Conservation (phyloP, 2,888 invertebrate species). For the Acanthosepion lycidas region DNA sequence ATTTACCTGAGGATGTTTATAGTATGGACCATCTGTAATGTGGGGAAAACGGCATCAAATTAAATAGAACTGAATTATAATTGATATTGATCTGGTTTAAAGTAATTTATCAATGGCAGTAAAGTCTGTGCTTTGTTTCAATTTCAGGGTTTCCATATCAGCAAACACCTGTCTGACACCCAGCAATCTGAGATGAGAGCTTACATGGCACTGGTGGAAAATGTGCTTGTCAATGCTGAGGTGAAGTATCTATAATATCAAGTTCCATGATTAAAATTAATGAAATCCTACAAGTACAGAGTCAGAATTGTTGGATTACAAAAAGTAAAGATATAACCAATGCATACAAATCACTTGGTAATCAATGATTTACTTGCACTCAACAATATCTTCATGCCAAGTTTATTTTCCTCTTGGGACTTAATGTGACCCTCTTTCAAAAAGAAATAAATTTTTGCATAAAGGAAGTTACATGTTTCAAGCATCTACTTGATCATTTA, state of each 20-base stretch:
- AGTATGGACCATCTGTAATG: too few relatives aligned
- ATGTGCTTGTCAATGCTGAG: constrained; percentile 92
- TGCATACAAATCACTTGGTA: background rate
- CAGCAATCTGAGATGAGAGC: constrained; percentile 94
- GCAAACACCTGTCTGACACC: constrained; percentile 82
- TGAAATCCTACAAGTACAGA: background rate
- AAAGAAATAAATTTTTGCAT: too few relatives aligned
- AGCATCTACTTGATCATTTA: too few relatives aligned
- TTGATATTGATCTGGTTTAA: background rate
- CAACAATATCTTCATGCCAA: too few relatives aligned
- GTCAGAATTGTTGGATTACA: background rate
- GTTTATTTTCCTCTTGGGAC: too few relatives aligned
- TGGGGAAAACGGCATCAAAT: too few relatives aligned
- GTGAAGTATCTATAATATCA: constrained; percentile 74
- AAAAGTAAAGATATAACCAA: background rate
- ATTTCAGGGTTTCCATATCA: constrained; percentile 82
- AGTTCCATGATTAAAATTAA: background rate
- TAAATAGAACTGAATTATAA: background rate
- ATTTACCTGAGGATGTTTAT: too few relatives aligned
- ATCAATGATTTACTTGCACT: too few relatives aligned
- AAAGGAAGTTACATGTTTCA: too few relatives aligned
- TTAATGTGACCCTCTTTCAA: too few relatives aligned
- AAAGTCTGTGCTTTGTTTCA: background rate
- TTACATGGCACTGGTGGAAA: constrained; percentile 89
- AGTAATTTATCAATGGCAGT: background rate